These are phyloP conservation scores for Platalea minor DNA, from an alignment of 2,797 vertebrate species.

Conservation along the genomic window DNA sequence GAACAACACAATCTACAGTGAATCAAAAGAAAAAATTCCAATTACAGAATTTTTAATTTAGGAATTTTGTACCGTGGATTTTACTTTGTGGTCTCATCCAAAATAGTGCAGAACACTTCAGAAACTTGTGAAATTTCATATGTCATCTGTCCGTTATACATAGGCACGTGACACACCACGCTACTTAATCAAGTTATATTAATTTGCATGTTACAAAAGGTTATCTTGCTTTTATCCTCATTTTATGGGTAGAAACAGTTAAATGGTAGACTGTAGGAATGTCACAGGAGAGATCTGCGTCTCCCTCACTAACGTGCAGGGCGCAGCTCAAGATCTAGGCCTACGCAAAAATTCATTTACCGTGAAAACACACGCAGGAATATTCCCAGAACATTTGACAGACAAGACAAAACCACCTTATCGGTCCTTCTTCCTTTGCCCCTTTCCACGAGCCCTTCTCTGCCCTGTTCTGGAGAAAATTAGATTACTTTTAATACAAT, in stretches of 20 bases:
- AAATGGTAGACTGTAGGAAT: not conserved
- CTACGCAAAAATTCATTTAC: fast-evolving
- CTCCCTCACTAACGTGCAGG: not conserved
- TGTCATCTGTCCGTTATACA: not conserved
- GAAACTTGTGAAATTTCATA: not conserved
- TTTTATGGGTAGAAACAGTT: not conserved
- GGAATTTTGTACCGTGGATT: not conserved
- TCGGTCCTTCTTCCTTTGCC: not conserved
- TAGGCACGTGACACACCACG: fast-evolving
- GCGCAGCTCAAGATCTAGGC: not conserved
- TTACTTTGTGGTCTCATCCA: not conserved
- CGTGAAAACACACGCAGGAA: fast-evolving
- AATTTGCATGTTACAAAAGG: not conserved
- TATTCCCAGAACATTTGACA: not conserved
- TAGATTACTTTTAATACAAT: not conserved
- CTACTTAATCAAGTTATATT: not conserved
- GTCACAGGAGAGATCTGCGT: not conserved
- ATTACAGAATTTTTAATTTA: not conserved
- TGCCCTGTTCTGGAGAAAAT: not conserved
- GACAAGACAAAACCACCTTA: not conserved
- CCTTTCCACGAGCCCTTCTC: not conserved
- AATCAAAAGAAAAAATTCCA: not conserved
- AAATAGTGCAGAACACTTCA: not conserved
- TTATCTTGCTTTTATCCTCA: not conserved
- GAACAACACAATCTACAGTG: not conserved